Base-by-base conservation (phyloP, 2,797 vertebrate species). In the Miichthys miiuy region DNA sequence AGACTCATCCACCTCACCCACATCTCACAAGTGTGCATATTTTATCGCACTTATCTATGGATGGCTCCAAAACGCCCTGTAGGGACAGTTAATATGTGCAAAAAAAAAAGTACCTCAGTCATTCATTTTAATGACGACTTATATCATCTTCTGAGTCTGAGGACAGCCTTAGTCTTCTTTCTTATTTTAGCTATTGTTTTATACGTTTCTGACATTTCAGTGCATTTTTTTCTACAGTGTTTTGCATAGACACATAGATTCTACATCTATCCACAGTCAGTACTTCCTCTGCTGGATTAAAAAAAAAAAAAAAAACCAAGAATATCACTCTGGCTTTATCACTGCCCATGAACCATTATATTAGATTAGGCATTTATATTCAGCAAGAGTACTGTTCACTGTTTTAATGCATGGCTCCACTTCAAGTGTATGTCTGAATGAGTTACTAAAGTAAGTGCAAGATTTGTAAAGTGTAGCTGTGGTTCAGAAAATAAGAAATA, bases 61-160 rank as follows among this genome's bases (percentile, higher is more conserved):
- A 73, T 47, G 77, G 52, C 64, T 78, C 12, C 42, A 47, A 70
- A 72, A 42, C 11, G 42, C 42, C 78, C 77, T 52, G 57, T 23
- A 58, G 66, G 54, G 79, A n/a, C 44, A 64, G 75, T 75, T 83
- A 72, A 62, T 75, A 80, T 54, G 57, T 60, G 72, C 52, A 63
- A 42, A n/a, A 42, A 18, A 74, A 34, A 77, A 80, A 80, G 56
- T 11, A 63, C 55, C 30, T 65, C 46, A 57, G 63, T 75, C 75
- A 71, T 79, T 87, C 66, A 83, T 80, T 88, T 87, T 68, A 81
- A 87, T 73, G 75, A 82, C 74, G 62, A 47, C 20, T 70, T 83
- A 56, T 34, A 72, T 83, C 71, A 75, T 77, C 44, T 54, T 62
- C 21, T 68, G 75, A 3, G 72, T 48, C 18, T 6, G 41, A 55